Percentiles rank a stretch among this genome's conserved stretches.
phyloP scores from a whole-genome alignment of 2,888 invertebrate species.

The Cryptus viduatorius region DNA sequence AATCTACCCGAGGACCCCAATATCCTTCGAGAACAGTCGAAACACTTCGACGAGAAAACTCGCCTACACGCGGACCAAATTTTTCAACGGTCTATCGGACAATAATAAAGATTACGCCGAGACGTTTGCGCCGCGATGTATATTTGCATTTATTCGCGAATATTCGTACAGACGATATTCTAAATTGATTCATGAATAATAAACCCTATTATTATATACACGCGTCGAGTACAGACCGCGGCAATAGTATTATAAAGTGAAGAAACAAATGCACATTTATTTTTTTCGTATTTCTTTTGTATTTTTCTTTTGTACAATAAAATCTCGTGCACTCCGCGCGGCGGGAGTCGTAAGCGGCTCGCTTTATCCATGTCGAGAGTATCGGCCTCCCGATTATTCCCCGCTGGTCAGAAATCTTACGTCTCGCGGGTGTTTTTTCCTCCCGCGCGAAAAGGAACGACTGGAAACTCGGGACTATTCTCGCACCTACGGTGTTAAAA shows the following conservation, averaged over 20 bases:
- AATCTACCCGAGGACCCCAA: conserved; percentile 47
- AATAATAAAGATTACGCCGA: conserved; percentile 1
- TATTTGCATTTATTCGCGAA: conserved; percentile 28
- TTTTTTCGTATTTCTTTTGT: conserved; percentile 13
- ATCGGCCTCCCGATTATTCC: conserved; percentile 24
- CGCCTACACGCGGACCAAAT: neutral
- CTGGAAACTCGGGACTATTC: conserved; percentile 35
- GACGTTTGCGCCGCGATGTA: neutral
- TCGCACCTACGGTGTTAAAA: conserved; percentile 56
- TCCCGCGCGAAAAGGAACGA: conserved; percentile 23
- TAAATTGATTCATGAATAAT: neutral
- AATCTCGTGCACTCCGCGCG: conserved; percentile 1
- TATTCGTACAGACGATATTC: neutral
- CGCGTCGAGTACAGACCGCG: neutral
- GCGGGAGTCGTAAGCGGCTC: conserved; percentile 47
- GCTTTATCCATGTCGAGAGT: conserved; percentile 52
- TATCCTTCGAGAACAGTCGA: neutral
- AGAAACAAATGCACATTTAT: conserved; percentile 49
- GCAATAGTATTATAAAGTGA: conserved; percentile 39
- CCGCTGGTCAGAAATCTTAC: conserved; percentile 17
- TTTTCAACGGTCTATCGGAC: neutral
- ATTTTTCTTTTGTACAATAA: conserved; percentile 9
- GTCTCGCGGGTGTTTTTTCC: conserved; percentile 42
- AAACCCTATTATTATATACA: neutral
- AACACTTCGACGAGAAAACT: neutral